These are phyloP conservation scores for Hermaeophaga mercurialis DNA, from an alignment of 2,888 invertebrate genomes.

Conservation along the genomic window DNA sequence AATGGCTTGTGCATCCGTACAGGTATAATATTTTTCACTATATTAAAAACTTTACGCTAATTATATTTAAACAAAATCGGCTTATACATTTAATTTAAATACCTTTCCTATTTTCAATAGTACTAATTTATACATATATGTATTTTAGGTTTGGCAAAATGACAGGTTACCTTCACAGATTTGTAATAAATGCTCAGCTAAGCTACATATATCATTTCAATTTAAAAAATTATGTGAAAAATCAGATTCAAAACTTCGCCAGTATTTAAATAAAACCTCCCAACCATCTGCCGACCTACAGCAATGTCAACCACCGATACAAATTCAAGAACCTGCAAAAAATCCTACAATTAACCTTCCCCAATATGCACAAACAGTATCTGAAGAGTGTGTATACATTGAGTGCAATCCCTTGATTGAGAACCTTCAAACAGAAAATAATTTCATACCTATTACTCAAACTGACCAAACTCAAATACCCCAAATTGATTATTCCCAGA, in stretches of 20 bases:
- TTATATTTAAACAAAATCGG: background rate
- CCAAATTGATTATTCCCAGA: constrained; percentile 51
- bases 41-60: background rate
- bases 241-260: constrained; percentile 56
- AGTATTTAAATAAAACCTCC: constrained; percentile 31
- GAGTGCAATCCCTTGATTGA: constrained; percentile 51
- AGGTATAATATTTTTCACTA: constrained; percentile 52
- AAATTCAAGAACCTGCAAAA: constrained; percentile 26
- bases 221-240: constrained; percentile 59
- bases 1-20: constrained; percentile 58
- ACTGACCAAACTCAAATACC: constrained; percentile 43
- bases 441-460: constrained; percentile 39
- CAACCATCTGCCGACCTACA: constrained; percentile 19
- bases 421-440: constrained; percentile 44
- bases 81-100: constrained; percentile 38
- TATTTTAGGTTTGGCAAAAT: constrained; percentile 60
- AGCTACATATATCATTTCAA: constrained; percentile 58
- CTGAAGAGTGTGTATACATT: constrained; percentile 51
- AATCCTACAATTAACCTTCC: constrained; percentile 26
- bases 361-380: constrained; percentile 37
- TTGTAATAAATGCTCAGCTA: constrained; percentile 58
- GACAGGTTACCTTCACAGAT: constrained; percentile 58
- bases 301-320: constrained; percentile 19
- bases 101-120: too few relatives aligned
- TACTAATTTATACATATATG: too few relatives aligned